Conservation (phyloP, 2,797 vertebrate species). For the Sebastes aleutianus region DNA sequence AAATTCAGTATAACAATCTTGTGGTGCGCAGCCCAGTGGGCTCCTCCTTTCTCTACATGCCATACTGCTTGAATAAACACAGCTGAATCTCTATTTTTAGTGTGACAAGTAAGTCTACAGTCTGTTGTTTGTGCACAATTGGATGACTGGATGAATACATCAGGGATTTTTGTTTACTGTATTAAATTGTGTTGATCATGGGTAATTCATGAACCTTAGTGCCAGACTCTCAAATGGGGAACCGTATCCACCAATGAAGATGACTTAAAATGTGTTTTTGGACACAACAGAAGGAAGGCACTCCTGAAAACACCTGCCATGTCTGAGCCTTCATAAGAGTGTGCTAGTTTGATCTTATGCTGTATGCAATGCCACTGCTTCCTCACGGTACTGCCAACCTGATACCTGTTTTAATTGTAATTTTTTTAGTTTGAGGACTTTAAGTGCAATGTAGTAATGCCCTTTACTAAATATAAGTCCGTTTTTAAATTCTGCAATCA, state of each 20-base stretch:
- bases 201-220: not conserved
- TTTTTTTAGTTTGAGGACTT: not conserved
- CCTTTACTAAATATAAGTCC: too few relatives aligned
- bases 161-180: not conserved
- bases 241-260: not conserved
- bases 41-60: not conserved
- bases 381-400: not conserved
- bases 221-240: not conserved
- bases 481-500: not conserved
- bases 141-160: not conserved
- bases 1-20: not conserved
- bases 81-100: conserved; percentile 1
- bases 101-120: not conserved
- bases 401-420: not conserved
- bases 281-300: not conserved
- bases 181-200: not conserved
- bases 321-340: not conserved
- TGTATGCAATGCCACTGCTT: not conserved
- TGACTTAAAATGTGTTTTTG: not conserved
- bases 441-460: not conserved
- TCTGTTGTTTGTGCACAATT: not conserved
- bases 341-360: not conserved
- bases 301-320: not conserved
- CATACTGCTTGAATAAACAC: conserved; percentile 1
- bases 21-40: not conserved